A percentile compares a stretch with the other conserved stretches of the same genome.
Conservation (phyloP, 2,113 vertebrate species). For the Mormoops blainvillei region DNA sequence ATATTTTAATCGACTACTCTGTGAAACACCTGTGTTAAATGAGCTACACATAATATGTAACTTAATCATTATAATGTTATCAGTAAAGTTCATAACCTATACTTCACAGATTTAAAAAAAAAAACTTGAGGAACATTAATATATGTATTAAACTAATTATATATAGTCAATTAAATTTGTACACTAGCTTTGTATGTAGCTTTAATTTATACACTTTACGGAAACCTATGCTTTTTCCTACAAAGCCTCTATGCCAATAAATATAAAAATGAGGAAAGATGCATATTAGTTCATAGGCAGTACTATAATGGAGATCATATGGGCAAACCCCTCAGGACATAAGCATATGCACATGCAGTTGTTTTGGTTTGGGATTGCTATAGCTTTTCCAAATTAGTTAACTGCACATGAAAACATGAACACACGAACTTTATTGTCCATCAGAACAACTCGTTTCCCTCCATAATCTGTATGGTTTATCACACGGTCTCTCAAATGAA, state of each 20-base stretch:
- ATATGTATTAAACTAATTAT: not conserved
- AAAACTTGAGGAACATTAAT: not conserved
- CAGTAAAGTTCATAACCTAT: not conserved
- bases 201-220: not conserved
- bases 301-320: not conserved
- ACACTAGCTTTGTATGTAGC: not conserved
- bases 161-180: not conserved
- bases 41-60: not conserved
- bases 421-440: not conserved
- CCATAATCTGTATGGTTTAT: not conserved
- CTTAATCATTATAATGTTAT: not conserved
- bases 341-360: not conserved
- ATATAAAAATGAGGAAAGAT: not conserved
- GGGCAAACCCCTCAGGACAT: not conserved
- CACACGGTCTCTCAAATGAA: not conserved
- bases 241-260: not conserved
- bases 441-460: not conserved
- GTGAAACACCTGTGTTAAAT: not conserved
- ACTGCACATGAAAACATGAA: not conserved
- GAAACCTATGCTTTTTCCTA: not conserved
- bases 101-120: not conserved
- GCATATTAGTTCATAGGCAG: not conserved
- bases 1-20: not conserved
- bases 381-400: not conserved
- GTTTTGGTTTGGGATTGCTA: not conserved